A percentile compares a stretch with the other conserved stretches of the same genome.
Conservation (phyloP, 2,888 invertebrate species). For the Neoitamus cyanurus region DNA sequence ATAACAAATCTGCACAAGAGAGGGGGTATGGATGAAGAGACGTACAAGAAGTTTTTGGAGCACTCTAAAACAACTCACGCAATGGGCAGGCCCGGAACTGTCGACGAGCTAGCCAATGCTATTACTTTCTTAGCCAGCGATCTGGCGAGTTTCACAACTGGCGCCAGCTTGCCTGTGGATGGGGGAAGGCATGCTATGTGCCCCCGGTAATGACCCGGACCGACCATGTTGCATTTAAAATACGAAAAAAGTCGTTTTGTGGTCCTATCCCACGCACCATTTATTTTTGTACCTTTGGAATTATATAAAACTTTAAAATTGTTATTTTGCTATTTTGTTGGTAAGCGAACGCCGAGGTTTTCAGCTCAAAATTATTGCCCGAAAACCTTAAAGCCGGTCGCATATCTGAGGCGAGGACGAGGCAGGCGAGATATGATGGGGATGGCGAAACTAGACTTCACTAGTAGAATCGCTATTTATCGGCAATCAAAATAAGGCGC, state of each 20-base stretch:
- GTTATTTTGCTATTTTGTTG: no score
- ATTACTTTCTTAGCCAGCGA: conserved; percentile 94
- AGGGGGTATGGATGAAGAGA: conserved; percentile 85
- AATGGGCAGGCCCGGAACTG: conserved; percentile 84
- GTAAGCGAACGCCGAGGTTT: no score
- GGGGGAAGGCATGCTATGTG: conserved; percentile 96
- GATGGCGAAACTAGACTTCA: no score
- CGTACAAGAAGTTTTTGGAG: conserved; percentile 86
- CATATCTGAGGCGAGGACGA: no score
- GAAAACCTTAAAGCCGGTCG: no score
- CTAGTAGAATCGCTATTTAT: no score
- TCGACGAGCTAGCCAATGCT: conserved; percentile 87
- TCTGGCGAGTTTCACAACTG: conserved; percentile 90
- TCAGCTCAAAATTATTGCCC: no score
- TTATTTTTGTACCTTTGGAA: not conserved
- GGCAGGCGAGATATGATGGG: no score
- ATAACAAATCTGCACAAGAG: conserved; percentile 88
- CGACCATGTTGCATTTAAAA: not conserved
- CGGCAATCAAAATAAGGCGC: no score
- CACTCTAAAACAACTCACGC: conserved; percentile 90
- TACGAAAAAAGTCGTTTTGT: not conserved
- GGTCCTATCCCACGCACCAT: not conserved
- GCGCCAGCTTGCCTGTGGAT: conserved; percentile 88
- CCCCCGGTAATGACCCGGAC: conserved; percentile 74
- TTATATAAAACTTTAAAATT: not conserved